phyloP scores from a whole-genome alignment of 2,797 vertebrate species.

The Loris lydekkerianus region DNA sequence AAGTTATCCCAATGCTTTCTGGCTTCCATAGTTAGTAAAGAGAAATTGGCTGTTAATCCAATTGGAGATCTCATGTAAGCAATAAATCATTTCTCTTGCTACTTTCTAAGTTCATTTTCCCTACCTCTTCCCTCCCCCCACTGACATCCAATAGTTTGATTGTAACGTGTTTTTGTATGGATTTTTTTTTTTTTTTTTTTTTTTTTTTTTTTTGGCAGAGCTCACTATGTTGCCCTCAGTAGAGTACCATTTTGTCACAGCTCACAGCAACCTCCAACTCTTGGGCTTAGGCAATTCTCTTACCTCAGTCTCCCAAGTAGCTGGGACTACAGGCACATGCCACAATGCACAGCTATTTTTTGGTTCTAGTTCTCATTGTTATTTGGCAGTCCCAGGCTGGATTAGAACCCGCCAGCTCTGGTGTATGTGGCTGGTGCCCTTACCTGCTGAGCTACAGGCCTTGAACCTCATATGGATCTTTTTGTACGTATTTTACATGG shows the following conservation, averaged over 20 bases:
- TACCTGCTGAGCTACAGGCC: no score
- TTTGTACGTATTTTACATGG: background rate
- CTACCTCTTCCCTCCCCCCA: background rate
- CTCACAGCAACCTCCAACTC: no score
- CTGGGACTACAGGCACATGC: no score
- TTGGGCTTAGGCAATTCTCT: no score
- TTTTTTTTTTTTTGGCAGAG: background rate
- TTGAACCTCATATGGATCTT: background rate
- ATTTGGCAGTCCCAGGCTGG: no score
- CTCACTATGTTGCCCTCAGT: no score
- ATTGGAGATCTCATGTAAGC: background rate
- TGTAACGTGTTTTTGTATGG: background rate
- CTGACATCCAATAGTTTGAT: background rate
- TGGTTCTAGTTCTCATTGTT: no score
- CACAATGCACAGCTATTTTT: no score
- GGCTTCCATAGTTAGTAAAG: background rate
- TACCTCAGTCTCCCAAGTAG: no score
- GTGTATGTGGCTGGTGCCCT: no score
- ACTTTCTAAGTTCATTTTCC: background rate
- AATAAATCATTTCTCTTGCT: background rate
- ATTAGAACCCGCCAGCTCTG: no score
- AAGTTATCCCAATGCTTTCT: background rate
- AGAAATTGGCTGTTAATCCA: background rate
- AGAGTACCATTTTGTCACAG: no score
- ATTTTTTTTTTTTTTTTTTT: background rate